Base-by-base conservation (phyloP, 1,140 invertebrate genomes). In the Drosophila dunni region DNA sequence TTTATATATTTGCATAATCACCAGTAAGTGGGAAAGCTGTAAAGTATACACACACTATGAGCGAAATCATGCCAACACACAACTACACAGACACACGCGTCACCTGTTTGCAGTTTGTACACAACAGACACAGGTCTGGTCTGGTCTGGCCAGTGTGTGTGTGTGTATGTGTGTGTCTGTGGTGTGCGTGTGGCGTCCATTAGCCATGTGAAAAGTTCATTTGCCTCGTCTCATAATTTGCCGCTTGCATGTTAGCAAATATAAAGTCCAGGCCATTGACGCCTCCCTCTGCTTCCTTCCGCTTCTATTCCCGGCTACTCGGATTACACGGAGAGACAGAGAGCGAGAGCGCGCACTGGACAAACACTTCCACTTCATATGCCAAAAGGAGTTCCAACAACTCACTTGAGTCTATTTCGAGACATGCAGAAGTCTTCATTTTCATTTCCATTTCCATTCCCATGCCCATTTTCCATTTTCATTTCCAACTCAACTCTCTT, bases 171-270 rank as follows among this genome's bases (percentile, higher is more conserved):
- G 29, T 20, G 17, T 51, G 46, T 38, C 3, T 38, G 45, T 29
- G 10, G 10, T 34, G 54, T 69, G 71, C 65, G 71, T 74, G 70
- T 73, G 64, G 54, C 56, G 62, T 42, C 75, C 71, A 81, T 85
- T 85, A 86, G 82, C 83, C 83, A 88, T 85, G 83, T 88, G 79
- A 88, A 88, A 80, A 88, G 83, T 88, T 88, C 79, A 88, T 89
- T 88, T 88, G 83, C 83, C 83, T 60, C 73, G 69, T 44, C 79
- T 88, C 83, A 88, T 88, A 88, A 88, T 88, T 88, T 83, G 69
- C 83, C 73, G 84, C 83, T 88, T 88, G 83, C 83, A 88, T 88
- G 83, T 88, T 63, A 75, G 80, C 82, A 75, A 81, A 57, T 48
- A 57, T 29, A 48, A 44, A 42, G 38, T 13, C 57, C 46, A 66